These are phyloP conservation scores for Amniataba percoides DNA, from an alignment of 2,797 vertebrate genomes.

Conservation along the genomic window DNA sequence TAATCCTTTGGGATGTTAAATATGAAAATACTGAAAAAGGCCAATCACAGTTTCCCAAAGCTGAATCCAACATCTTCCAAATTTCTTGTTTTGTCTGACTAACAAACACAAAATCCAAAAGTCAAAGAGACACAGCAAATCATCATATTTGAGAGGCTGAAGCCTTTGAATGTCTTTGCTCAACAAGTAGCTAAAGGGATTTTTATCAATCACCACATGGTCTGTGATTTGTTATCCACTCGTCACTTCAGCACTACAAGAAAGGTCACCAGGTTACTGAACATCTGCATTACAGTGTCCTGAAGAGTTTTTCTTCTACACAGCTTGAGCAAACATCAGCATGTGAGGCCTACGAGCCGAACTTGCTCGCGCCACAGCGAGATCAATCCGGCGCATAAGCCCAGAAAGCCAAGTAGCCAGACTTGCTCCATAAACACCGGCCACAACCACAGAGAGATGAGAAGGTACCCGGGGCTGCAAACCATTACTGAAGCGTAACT, in stretches of 20 bases:
- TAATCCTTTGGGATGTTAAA: neutral
- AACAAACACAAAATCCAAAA: neutral
- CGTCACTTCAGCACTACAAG: slow-evolving; percentile 1
- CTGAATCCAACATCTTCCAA: neutral
- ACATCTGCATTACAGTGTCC: neutral
- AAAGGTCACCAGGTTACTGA: neutral
- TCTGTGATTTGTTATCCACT: neutral
- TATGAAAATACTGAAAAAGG: neutral
- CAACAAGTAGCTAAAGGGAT: neutral
- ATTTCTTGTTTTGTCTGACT: neutral
- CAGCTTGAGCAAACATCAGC: slow-evolving; percentile 10
- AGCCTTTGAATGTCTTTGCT: neutral
- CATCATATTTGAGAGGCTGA: neutral
- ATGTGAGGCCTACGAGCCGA: neutral
- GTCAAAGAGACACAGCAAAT: neutral
- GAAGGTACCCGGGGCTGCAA: slow-evolving; percentile 43
- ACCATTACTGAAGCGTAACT: slow-evolving; percentile 63
- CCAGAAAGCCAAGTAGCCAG: slow-evolving; percentile 7
- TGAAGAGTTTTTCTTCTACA: neutral
- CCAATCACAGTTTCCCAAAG: neutral
- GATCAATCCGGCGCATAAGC: slow-evolving; percentile 15
- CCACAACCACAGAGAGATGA: slow-evolving; percentile 42
- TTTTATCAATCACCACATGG: neutral
- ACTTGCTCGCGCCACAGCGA: neutral
- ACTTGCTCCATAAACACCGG: slow-evolving; percentile 35